These are phyloP conservation scores for Dermolepida albohirtum DNA, from an alignment of 2,888 invertebrate genomes.

Conservation along the genomic window DNA sequence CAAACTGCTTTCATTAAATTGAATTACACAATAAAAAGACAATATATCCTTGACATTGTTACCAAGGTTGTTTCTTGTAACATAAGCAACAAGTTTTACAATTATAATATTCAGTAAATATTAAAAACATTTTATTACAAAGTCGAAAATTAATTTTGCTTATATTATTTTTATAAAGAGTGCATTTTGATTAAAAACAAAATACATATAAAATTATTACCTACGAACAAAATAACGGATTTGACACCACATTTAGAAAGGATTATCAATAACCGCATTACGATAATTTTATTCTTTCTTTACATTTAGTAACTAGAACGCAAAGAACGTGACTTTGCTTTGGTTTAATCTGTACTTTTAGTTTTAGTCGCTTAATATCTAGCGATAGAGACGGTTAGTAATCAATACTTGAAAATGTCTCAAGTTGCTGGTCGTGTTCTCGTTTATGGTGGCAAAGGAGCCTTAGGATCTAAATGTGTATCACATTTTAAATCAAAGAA, in stretches of 20 bases:
- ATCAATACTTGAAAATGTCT: constrained; percentile 37
- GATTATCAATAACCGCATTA: constrained; percentile 9
- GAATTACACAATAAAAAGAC: background rate
- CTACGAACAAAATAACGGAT: too few relatives aligned
- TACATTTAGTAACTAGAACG: background rate
- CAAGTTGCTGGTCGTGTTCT: constrained; percentile 75
- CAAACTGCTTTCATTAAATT: background rate
- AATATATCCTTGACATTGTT: constrained; percentile 16
- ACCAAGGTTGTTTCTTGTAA: constrained; percentile 7
- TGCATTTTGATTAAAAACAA: background rate
- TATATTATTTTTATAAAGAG: background rate
- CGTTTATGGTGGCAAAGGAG: constrained; percentile 96
- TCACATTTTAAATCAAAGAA: constrained; percentile 89
- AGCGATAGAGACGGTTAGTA: background rate
- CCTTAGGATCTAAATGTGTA: constrained; percentile 90
- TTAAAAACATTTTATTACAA: background rate
- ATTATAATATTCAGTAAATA: too few relatives aligned
- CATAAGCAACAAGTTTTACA: background rate
- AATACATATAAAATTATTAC: background rate
- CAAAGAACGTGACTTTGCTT: constrained; percentile 1
- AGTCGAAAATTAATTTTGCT: background rate
- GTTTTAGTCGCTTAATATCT: background rate
- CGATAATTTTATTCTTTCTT: background rate
- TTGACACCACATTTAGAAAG: constrained; percentile 4
- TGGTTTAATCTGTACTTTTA: background rate